These are phyloP conservation scores for Drosophila borealis DNA, from an alignment of 2,888 invertebrate genomes.

Conservation along the genomic window DNA sequence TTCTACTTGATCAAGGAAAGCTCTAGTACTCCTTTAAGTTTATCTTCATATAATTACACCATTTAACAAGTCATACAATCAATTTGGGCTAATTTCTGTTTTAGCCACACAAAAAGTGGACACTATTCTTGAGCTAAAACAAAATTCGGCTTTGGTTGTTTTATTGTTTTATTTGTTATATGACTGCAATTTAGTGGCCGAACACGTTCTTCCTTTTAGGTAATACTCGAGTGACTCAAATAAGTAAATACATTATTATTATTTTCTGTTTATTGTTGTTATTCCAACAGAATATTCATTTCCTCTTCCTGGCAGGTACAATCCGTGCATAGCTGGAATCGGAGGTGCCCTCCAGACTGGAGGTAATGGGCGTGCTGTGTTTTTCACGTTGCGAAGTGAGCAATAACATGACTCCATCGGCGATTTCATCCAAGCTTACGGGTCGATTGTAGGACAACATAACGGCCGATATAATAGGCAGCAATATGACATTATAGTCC, in stretches of 20 bases:
- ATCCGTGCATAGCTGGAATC: constrained; percentile 29
- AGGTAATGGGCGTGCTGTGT: not conserved
- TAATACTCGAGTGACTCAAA: not conserved
- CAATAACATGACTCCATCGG: constrained; percentile 44
- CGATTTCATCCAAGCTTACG: constrained; percentile 62
- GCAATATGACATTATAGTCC: constrained; percentile 44
- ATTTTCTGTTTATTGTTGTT: not conserved
- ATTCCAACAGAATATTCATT: not conserved
- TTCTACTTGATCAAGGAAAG: too few relatives aligned
- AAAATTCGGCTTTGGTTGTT: too few relatives aligned
- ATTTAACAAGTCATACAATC: too few relatives aligned
- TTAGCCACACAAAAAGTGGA: too few relatives aligned
- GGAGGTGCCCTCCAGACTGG: constrained; percentile 26
- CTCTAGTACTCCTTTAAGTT: too few relatives aligned
- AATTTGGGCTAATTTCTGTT: too few relatives aligned
- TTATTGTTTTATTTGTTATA: too few relatives aligned
- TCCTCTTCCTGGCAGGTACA: constrained; percentile 4
- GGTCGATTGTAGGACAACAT: constrained; percentile 62
- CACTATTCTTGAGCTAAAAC: too few relatives aligned
- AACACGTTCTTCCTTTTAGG: too few relatives aligned
- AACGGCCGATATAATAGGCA: constrained; percentile 64
- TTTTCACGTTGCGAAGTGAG: constrained; percentile 47
- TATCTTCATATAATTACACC: too few relatives aligned
- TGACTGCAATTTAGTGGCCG: too few relatives aligned
- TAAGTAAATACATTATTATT: not conserved